Base-by-base conservation (phyloP, 2,113 vertebrate genomes). In the Lutjanus erythropterus region DNA sequence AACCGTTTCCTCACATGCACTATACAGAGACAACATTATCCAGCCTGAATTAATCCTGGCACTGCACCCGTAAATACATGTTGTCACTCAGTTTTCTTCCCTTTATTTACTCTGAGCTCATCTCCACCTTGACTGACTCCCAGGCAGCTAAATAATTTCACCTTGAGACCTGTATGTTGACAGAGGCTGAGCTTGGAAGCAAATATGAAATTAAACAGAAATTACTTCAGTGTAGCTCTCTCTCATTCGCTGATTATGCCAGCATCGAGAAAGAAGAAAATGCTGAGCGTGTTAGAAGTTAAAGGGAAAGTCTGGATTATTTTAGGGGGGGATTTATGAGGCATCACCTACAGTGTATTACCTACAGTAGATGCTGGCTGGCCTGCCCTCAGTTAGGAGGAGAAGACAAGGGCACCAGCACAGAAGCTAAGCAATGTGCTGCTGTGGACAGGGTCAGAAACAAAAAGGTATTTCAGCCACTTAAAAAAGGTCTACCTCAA, bases 1-100 rank as follows among this genome's bases (percentile, higher is more conserved):
- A 70, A 55, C 47, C 41, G 27, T 16, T 53, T 5, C 25, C 16
- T 58, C 31, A 14, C 23, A 16, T 21, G 16, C 23, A 16, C 4
- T 8, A 52, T 59, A 55, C 2, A 23, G 55, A 35, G 25, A 41
- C 60, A 6, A 75, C 59, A 78, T 75, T 58, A 69, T 61, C 49
- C 29, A 1, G 18, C 21, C 15, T 16, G 25, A 66, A 31, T 68
- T 18, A 23, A 3, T 60, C 67, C 56, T 15, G 46, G 25, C 10
- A 41, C 55, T 23, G 33, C 42, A 53, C 6, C 25, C 27, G 16
- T 9, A 23, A 49, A 10, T 52, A 29, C 27, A 42, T 31, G 12
- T 37, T 11, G 12, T 47, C 69, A 41, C 3, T 37, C 31, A 6
- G 12, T 6, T 50, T 60, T 7, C 23, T 35, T 61, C 3, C 3